A percentile compares a stretch with the other conserved stretches of the same genome.
These are phyloP conservation scores for Ormyrus labotus DNA, from an alignment of 2,888 invertebrate genomes.

Conservation along the genomic window DNA sequence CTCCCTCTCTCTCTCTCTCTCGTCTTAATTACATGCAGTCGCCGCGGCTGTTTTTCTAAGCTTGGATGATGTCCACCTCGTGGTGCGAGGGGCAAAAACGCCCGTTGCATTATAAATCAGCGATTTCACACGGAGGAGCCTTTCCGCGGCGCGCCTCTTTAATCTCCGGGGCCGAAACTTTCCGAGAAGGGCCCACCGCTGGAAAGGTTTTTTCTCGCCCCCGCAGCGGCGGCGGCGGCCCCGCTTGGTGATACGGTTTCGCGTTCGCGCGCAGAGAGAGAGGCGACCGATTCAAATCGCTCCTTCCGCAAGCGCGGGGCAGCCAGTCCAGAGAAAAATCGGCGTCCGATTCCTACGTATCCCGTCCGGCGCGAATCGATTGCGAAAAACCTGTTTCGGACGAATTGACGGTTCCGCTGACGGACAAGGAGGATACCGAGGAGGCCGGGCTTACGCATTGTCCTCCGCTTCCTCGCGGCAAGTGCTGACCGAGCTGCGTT, in stretches of 20 bases:
- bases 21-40: too few species aligned
- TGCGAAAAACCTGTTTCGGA: conserved; percentile 61
- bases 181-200: conserved; percentile 51
- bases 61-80: too few species aligned
- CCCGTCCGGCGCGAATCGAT: conserved; percentile 63
- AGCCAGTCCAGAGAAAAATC: conserved; percentile 58
- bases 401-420: conserved; percentile 38
- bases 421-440: conserved; percentile 28
- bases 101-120: conserved; percentile 39
- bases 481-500: neutral
- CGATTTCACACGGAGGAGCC: conserved; percentile 46
- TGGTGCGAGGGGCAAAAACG: neutral
- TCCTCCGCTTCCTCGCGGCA: conserved; percentile 9
- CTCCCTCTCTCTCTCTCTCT: too few species aligned
- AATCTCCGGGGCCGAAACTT: conserved; percentile 52
- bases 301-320: conserved; percentile 26
- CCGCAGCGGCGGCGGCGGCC: neutral
- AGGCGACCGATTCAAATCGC: conserved; percentile 64
- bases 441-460: conserved; percentile 50
- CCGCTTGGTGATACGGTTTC: conserved; percentile 23
- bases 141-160: conserved; percentile 51
- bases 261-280: conserved; percentile 15
- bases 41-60: too few species aligned
- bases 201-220: conserved; percentile 43
- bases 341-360: conserved; percentile 59